These are phyloP conservation scores for Andrena cerasifolii DNA, from an alignment of 1,140 invertebrate species.

Conservation along the genomic window DNA sequence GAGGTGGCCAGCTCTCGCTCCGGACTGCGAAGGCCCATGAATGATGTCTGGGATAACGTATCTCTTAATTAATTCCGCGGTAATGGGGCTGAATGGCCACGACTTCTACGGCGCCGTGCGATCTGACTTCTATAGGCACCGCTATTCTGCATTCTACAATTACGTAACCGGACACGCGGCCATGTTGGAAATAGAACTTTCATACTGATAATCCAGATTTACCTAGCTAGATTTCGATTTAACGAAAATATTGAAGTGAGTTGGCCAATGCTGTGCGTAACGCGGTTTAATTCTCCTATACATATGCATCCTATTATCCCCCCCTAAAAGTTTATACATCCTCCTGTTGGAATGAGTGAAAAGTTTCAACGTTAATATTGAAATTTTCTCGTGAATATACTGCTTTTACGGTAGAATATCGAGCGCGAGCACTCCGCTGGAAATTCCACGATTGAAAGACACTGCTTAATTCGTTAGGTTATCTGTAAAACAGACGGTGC, in stretches of 20 bases:
- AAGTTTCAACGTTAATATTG: too few relatives aligned
- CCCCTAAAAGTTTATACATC: too few relatives aligned
- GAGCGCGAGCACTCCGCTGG: too few relatives aligned
- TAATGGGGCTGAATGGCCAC: conserved; percentile 27
- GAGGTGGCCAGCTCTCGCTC: conserved; percentile 7
- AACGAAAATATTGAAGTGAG: too few relatives aligned
- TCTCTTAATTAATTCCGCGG: conserved; percentile 50
- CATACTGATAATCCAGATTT: neutral
- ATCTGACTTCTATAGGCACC: neutral
- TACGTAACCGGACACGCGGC: neutral
- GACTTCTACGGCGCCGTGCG: conserved; percentile 2
- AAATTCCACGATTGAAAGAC: neutral
- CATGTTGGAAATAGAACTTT: neutral
- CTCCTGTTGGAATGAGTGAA: too few relatives aligned
- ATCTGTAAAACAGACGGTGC: neutral
- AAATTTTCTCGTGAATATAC: too few relatives aligned
- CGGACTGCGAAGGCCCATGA: neutral
- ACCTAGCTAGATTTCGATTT: too few relatives aligned
- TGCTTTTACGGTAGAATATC: neutral
- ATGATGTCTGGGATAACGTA: conserved; percentile 41
- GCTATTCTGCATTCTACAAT: conserved; percentile 10
- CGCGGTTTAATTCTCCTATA: neutral
- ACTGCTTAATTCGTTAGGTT: conserved; percentile 18
- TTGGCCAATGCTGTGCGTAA: too few relatives aligned
- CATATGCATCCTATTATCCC: too few relatives aligned